Base-by-base conservation (phyloP, 2,888 invertebrate genomes). In the Anthophora plumipes region DNA sequence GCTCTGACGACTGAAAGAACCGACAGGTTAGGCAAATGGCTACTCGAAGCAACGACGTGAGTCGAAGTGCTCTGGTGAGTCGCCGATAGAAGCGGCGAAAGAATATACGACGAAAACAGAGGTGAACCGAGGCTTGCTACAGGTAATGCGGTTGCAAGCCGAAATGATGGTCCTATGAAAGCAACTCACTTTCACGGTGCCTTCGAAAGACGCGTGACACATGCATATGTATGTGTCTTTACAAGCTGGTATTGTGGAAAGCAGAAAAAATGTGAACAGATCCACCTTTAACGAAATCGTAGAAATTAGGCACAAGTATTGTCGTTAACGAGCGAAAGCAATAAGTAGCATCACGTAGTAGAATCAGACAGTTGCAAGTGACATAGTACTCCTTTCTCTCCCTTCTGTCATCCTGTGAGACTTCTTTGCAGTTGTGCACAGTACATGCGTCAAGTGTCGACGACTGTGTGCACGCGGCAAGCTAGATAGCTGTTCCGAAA, bases 1-100 rank as follows among this genome's bases (percentile, higher is more conserved):
- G 63, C 70, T 55, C 60, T 54, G 68, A 50, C 59, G 72, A 68
- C 67, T 69, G 66, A 54, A 70, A 54, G 63, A 46, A 69, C 74
- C 80, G 63, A 68, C 73, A 63, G 75, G 82, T 85, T 84, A 85
- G 81, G 84, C 77, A 85, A 83, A 89, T 87, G 31, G 78, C 80
- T 71, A 82, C 81, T 85, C 71, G 77, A 77, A 68, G 77, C 79
- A 88, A 83, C 84, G 88, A 82, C 70, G 83, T 85, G 79, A 61
- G 75, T 85, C 83, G 66, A 85, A 88, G 81, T 84, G 74, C 82
- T 83, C 48, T 59, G 72, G 48, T 22, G 80, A 48, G 11, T 3
- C 78, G 75, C 57, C 14, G 69, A 72, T 74, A 82, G 72, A 76
- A 80, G 59, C 66, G 50, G 69, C 54, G 54, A 50, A 57, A 61